Evolutionary conservation across 2,113 vertebrate genomes (phyloP).

Genomic region (Taurulus bubalis): DNA sequence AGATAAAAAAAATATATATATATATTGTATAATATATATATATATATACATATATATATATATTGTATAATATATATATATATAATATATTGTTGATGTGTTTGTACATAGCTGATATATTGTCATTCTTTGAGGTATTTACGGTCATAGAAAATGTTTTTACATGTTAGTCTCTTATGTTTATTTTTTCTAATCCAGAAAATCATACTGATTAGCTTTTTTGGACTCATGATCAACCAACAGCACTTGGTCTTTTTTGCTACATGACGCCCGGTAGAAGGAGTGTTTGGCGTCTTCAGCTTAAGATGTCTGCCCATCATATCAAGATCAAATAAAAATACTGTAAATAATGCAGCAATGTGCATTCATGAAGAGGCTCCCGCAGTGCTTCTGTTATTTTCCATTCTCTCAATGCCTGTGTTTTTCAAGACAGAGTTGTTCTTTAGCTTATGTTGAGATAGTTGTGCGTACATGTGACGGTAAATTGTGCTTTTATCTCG

Average conservation of each 20-base stretch:
- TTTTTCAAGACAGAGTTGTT: not conserved
- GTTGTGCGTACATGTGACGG: not conserved
- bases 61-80: conserved; percentile 73
- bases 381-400: conserved; percentile 38
- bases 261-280: conserved; percentile 57
- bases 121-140: conserved; percentile 82
- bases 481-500: not conserved
- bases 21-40: not conserved
- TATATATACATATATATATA: not conserved
- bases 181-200: conserved; percentile 82
- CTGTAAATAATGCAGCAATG: conserved; percentile 83
- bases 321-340: conserved; percentile 81
- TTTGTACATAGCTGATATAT: conserved; percentile 86
- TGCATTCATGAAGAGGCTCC: conserved; percentile 70
- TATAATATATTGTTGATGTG: conserved; percentile 79
- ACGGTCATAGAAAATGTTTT: conserved; percentile 79
- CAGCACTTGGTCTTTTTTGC: conserved; percentile 75
- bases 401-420: not conserved
- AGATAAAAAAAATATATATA: conserved; percentile 57
- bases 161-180: conserved; percentile 82
- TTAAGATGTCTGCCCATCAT: conserved; percentile 77
- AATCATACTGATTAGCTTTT: conserved; percentile 78
- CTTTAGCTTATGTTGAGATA: not conserved
- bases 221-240: conserved; percentile 78
- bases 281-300: conserved; percentile 67